phyloP scores from a whole-genome alignment of 2,113 vertebrate genomes.

The Aviceda subcristata region DNA sequence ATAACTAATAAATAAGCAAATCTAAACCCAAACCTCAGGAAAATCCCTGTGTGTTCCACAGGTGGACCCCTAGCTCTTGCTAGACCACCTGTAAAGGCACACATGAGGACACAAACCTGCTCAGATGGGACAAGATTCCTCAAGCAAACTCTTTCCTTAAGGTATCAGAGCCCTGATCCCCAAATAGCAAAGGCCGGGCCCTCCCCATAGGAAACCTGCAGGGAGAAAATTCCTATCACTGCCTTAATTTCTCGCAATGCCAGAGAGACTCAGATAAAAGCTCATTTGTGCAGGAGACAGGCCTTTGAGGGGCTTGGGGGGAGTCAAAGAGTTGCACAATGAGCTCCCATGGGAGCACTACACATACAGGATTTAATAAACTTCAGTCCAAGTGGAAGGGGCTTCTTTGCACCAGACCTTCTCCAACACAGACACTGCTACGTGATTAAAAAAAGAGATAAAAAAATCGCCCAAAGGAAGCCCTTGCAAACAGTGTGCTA shows the following conservation, averaged over 20 bases:
- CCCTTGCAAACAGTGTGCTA: neutral
- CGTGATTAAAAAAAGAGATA: neutral
- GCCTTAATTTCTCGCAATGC: neutral
- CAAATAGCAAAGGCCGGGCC: neutral
- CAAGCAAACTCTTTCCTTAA: neutral
- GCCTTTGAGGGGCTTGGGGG: accelerated
- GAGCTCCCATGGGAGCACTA: neutral
- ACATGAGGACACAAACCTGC: neutral
- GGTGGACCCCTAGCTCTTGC: neutral
- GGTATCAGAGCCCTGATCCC: neutral
- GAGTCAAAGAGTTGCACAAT: neutral
- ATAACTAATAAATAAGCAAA: neutral
- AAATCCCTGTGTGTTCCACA: neutral
- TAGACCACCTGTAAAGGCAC: neutral
- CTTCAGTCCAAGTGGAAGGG: neutral
- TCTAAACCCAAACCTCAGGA: neutral
- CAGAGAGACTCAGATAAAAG: neutral
- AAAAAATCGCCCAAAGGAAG: conserved; percentile 39
- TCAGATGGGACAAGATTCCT: neutral
- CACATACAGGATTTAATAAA: neutral
- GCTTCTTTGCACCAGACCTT: neutral
- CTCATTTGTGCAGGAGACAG: neutral
- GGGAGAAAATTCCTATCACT: neutral
- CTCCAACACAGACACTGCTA: neutral
- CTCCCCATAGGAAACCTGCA: neutral